A percentile compares a stretch with the other conserved stretches of the same genome.
phyloP scores from a whole-genome alignment of 1,140 invertebrate species.

The Halyomorpha halys region DNA sequence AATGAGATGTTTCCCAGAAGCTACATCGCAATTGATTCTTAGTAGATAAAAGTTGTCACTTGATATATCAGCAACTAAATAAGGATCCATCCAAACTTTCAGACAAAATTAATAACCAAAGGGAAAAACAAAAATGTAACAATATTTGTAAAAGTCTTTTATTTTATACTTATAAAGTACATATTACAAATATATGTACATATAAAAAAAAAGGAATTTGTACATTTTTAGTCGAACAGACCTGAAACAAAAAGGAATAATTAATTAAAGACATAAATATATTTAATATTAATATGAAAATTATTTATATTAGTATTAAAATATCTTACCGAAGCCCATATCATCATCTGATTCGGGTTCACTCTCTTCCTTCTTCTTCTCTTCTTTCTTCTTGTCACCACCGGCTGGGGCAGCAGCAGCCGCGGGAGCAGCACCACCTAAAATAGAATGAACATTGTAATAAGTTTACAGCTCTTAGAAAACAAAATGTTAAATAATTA shows the following conservation, averaged over 20 bases:
- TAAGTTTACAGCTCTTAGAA: too few relatives aligned
- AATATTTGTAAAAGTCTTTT: neutral
- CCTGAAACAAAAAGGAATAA: slow-evolving; percentile 23
- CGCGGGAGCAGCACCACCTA: slow-evolving; percentile 47
- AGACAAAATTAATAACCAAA: too few relatives aligned
- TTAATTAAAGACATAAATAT: too few relatives aligned
- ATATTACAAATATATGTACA: neutral
- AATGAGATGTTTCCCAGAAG: too few relatives aligned
- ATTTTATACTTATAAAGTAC: neutral
- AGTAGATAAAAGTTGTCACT: too few relatives aligned
- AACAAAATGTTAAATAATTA: too few relatives aligned
- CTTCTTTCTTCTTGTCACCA: slow-evolving; percentile 68
- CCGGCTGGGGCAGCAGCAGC: slow-evolving; percentile 55
- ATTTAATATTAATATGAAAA: too few relatives aligned
- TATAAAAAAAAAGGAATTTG: neutral
- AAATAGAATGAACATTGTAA: slow-evolving; percentile 25
- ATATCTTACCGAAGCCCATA: slow-evolving; percentile 78
- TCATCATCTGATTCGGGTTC: slow-evolving; percentile 83
- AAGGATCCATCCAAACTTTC: too few relatives aligned
- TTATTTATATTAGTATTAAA: too few relatives aligned
- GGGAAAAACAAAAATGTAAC: neutral
- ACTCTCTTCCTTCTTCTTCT: slow-evolving; percentile 67
- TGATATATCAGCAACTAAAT: too few relatives aligned
- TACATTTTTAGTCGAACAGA: slow-evolving; percentile 26
- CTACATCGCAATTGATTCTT: too few relatives aligned